Evolutionary conservation across 2,888 invertebrate genomes (phyloP).

Genomic region (Invenusta paracnida): DNA sequence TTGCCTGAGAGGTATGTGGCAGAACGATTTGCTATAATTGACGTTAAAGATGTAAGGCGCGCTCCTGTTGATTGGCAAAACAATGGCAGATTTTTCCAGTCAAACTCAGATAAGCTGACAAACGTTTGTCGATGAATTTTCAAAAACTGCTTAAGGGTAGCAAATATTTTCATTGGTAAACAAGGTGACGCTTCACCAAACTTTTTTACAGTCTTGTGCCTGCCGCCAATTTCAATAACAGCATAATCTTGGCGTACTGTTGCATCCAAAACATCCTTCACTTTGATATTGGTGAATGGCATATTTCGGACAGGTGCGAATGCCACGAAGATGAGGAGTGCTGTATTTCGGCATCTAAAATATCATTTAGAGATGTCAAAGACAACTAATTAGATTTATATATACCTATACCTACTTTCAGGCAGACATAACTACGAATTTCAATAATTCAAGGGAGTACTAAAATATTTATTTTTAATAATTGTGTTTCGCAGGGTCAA

Average conservation of each 20-base stretch:
- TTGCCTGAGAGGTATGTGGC: neutral
- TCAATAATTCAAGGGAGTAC: too few relatives aligned
- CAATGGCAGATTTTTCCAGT: neutral
- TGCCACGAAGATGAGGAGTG: neutral
- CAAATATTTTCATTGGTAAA: neutral
- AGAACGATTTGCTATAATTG: neutral
- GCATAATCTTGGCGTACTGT: neutral
- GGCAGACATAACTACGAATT: too few relatives aligned
- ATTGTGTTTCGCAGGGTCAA: too few relatives aligned
- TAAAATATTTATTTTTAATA: too few relatives aligned
- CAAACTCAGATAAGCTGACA: neutral
- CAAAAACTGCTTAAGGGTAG: neutral
- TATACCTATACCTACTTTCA: too few relatives aligned
- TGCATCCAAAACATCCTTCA: neutral
- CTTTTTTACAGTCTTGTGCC: neutral
- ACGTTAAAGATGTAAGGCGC: neutral
- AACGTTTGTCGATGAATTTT: neutral
- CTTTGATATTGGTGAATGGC: neutral
- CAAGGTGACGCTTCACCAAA: neutral
- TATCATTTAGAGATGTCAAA: too few relatives aligned
- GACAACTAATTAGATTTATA: too few relatives aligned
- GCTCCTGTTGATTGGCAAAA: neutral
- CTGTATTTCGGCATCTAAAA: neutral
- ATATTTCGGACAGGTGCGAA: neutral
- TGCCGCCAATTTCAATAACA: neutral